Evolutionary conservation across 37 sponge, comb jelly and placozoan genomes (phyloP), one percentile per base, ranked within the genome.

Genomic region (Chondrosia reniformis): DNA sequence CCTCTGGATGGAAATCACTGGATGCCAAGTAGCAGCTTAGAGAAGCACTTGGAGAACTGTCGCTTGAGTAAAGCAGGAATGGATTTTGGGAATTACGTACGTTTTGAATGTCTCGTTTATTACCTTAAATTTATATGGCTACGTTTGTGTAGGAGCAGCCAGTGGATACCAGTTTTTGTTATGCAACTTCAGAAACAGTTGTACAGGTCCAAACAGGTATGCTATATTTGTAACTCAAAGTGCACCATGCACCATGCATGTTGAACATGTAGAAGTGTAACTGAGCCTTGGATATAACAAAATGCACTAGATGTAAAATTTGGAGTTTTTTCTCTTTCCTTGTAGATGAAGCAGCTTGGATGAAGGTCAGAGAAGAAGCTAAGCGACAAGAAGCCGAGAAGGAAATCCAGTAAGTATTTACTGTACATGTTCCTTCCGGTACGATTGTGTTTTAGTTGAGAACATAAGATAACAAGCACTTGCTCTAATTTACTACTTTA

Each of bases 1-100:
- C 72, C 72, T 37, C 43, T 69, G 22, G 72, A 69, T 25, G 44
- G 44, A 0, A 44, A 44, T 39, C 72, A 69, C 72, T 69, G 72
- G 72, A 69, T 69, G 72, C 72, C 72, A 2, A 25, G 24, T 10
- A 5, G 37, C 22, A 69, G 72, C 36, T 24, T 69, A 25, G 44
- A 30, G 2, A 13, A 34, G 2, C 72, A 69, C 10, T 13, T 69
- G 13, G 43, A 39, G 19, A 17, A 69, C 44, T 69, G 72, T 44
- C 31, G 36, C n/a, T 2, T 34, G 42, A 69, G 42, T 10, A 69
- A 6, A 39, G 36, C 5, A 34, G 72, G 72, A 13, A 40, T 69
- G 3, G 72, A 69, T 6, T 69, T 69, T 25, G 39, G 44, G 9
- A 44, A 25, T n/a, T 69, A 69, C 22, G 72, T 69, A 39, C 4